phyloP scores from a whole-genome alignment of 92 coral and sea anemone genomes.

The Metridium senile region DNA sequence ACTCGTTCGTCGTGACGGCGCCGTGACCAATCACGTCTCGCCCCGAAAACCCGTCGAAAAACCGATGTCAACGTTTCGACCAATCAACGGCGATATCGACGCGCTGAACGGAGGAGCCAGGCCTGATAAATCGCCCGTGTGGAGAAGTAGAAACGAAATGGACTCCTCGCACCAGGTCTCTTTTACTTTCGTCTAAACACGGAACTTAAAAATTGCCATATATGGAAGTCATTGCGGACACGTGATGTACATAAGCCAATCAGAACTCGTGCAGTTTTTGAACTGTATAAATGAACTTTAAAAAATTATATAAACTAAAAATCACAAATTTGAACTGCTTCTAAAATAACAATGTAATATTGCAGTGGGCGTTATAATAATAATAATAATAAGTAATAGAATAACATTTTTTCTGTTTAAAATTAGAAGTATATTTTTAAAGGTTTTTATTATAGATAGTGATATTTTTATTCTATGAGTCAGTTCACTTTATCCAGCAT shows the following conservation, averaged over 20 bases:
- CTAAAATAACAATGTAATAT: conserved; percentile 2
- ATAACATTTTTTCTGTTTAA: background rate
- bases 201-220: conserved; percentile 50
- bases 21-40: conserved; percentile 37
- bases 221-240: conserved; percentile 43
- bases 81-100: conserved; percentile 89
- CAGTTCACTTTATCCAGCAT: too few relatives aligned
- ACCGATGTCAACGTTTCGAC: conserved; percentile 72
- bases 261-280: conserved; percentile 13
- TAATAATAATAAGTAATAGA: background rate
- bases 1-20: conserved; percentile 59
- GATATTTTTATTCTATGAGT: background rate
- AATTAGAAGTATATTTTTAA: background rate
- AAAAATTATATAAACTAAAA: conserved; percentile 4
- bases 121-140: conserved; percentile 84
- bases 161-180: conserved; percentile 70
- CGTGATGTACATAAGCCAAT: conserved; percentile 23
- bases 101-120: conserved; percentile 68
- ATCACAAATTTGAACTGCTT: conserved; percentile 18
- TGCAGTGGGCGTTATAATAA: background rate
- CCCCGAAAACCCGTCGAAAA: conserved; percentile 55
- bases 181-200: conserved; percentile 66
- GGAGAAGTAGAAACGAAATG: conserved; percentile 70
- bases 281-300: conserved; percentile 20
- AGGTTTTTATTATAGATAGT: background rate